Base-by-base conservation (phyloP, 2,888 invertebrate species). In the Odontocerum albicorne region DNA sequence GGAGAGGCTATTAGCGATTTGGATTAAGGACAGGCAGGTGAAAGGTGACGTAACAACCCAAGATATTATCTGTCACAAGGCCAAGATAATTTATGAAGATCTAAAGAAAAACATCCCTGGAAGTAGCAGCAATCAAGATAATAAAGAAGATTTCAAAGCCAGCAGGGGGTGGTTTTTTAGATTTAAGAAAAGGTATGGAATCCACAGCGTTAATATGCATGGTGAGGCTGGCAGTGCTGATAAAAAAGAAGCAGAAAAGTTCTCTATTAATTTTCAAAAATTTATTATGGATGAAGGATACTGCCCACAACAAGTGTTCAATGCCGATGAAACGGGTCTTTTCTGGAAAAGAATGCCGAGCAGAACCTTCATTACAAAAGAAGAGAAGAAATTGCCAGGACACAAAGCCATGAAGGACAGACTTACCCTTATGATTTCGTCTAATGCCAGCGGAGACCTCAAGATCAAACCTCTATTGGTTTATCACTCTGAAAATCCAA, bases 391-490 rank as follows among this genome's bases (percentile, higher is more conserved):
- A 44, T 55, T 63, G 57, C 63, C 65, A 42, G 65, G 65, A 17
- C 63, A 62, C 60, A 66, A 66, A 59, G 61, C 62, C 20, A 61
- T 64, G 61, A 65, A 64, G 55, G 63, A 65, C 60, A 52, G 62
- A 49, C 44, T 66, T 22, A 66, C 63, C 50, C 60, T 66, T 20
- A 45, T 57, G 51, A 55, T 64, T 15, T 59, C 60, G 16, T 49
- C 57, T 44, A 64, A 65, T 64, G 65, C 63, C 33, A 60, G 63
- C 61, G 64, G 64, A 16, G 62, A 62, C 54, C 60, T 59, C 35
- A 64, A 64, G 52, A 61, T 65, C 44, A 65, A 65, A 49, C 64
- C 62, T 15, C 61, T 65, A 57, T 59, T 65, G 15, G 63, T 65
- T 13, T 64, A 63, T 49, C 62, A 63, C 36, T 63, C 62, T 15